phyloP scores from a whole-genome alignment of 2,113 vertebrate genomes.

The Paraplagusia blochii region DNA sequence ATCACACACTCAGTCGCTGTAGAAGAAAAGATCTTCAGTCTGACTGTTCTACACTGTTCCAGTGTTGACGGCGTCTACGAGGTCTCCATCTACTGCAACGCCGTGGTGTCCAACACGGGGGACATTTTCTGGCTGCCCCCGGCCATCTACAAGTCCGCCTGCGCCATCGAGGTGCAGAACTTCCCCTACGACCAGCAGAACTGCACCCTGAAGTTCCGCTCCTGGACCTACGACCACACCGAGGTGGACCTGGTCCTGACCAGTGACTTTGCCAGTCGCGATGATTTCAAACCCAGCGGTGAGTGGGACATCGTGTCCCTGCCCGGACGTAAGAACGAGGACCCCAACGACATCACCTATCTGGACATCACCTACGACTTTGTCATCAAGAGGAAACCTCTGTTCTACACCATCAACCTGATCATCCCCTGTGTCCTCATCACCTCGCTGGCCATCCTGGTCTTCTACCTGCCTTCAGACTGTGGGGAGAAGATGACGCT shows the following conservation, averaged over 20 bases:
- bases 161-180: conserved; percentile 80
- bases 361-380: conserved; percentile 81
- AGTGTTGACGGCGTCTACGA: conserved; percentile 81
- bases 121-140: conserved; percentile 82
- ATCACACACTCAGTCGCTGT: no score
- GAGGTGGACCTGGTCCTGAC: conserved; percentile 78
- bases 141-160: conserved; percentile 82
- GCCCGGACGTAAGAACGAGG: conserved; percentile 78
- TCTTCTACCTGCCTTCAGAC: conserved; percentile 81
- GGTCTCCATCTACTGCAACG: conserved; percentile 81
- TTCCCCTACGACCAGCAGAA: conserved; percentile 84
- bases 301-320: conserved; percentile 84
- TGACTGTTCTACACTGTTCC: neutral
- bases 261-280: conserved; percentile 78
- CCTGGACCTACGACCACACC: conserved; percentile 82
- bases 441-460: conserved; percentile 78
- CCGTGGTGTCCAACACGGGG: conserved; percentile 76
- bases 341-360: conserved; percentile 76
- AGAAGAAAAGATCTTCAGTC: no score
- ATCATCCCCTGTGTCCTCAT: conserved; percentile 81
- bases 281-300: conserved; percentile 80
- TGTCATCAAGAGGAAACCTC: conserved; percentile 79
- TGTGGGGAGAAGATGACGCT: conserved; percentile 81
- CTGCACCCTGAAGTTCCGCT: conserved; percentile 82
- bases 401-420: conserved; percentile 82